phyloP scores from a whole-genome alignment of 92 coral and sea anemone species.

The Ricordea florida region DNA sequence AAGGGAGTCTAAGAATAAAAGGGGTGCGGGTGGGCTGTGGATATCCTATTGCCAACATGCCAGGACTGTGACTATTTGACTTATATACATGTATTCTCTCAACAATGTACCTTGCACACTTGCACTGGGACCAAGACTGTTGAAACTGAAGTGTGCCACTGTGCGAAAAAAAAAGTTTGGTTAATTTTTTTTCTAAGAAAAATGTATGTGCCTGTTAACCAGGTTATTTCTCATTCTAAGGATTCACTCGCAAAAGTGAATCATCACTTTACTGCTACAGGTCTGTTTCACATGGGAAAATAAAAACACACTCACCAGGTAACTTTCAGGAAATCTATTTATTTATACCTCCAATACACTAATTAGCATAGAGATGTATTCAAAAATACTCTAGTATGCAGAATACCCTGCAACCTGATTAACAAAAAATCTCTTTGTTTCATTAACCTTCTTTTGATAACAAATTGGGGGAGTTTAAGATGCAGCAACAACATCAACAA shows the following conservation, averaged over 20 bases:
- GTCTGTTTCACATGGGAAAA: too few species aligned
- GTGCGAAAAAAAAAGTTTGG: constrained; percentile 30
- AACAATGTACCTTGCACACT: constrained; percentile 35
- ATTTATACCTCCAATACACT: too few species aligned
- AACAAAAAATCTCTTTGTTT: too few species aligned
- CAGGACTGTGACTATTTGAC: background rate
- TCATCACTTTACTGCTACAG: constrained; percentile 1
- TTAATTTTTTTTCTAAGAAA: background rate
- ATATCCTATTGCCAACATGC: background rate
- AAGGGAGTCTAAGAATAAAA: constrained; percentile 8
- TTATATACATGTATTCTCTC: constrained; percentile 1
- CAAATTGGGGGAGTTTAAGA: too few species aligned
- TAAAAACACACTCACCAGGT: too few species aligned
- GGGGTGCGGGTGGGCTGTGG: background rate
- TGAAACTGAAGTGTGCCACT: constrained; percentile 35
- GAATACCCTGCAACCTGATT: too few species aligned
- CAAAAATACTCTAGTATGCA: too few species aligned
- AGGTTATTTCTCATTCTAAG: background rate
- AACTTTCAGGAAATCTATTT: too few species aligned
- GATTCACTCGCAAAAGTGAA: constrained; percentile 5
- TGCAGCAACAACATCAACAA: too few species aligned
- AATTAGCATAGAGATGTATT: too few species aligned
- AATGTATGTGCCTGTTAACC: constrained; percentile 9
- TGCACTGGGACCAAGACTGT: constrained; percentile 31
- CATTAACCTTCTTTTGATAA: too few species aligned